Evolutionary conservation across 2,113 vertebrate genomes (phyloP).

Genomic region (Numida meleagris): DNA sequence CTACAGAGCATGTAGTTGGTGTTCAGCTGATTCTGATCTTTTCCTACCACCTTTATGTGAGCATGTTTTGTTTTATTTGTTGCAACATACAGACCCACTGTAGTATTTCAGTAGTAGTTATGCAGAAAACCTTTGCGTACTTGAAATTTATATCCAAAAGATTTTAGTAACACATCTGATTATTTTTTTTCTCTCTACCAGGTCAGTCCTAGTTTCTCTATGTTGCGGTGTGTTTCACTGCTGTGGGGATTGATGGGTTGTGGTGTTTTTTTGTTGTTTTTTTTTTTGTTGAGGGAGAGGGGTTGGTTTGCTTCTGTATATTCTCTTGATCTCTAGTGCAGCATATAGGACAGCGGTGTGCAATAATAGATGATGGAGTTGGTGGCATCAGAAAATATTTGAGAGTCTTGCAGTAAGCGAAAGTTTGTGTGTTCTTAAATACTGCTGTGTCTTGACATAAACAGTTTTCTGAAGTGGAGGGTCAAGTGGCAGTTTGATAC

Average conservation of each 20-base stretch:
- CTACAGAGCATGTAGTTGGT: slow-evolving; percentile 84
- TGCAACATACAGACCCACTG: background rate
- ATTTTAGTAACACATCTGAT: background rate
- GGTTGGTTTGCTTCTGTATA: background rate
- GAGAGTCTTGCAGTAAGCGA: background rate
- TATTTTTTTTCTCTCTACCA: background rate
- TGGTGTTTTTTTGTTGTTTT: no score
- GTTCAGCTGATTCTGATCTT: slow-evolving; percentile 93
- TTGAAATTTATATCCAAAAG: background rate
- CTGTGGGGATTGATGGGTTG: background rate
- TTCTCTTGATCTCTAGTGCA: background rate
- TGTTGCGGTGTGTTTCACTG: background rate
- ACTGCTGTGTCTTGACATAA: background rate
- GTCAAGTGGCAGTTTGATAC: background rate
- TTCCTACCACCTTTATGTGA: slow-evolving; percentile 90
- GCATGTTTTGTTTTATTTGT: slow-evolving; percentile 44
- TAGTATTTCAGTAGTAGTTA: background rate
- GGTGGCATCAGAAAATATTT: background rate
- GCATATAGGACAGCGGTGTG: background rate
- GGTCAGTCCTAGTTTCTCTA: background rate
- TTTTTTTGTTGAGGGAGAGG: background rate
- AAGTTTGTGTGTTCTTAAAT: background rate
- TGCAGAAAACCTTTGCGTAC: background rate
- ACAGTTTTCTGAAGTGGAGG: background rate
- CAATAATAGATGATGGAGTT: background rate